A percentile compares a stretch with the other conserved stretches of the same genome.
Evolutionary conservation across 2,797 vertebrate species (phyloP).

Genomic region (Halcyon smyrnensis): DNA sequence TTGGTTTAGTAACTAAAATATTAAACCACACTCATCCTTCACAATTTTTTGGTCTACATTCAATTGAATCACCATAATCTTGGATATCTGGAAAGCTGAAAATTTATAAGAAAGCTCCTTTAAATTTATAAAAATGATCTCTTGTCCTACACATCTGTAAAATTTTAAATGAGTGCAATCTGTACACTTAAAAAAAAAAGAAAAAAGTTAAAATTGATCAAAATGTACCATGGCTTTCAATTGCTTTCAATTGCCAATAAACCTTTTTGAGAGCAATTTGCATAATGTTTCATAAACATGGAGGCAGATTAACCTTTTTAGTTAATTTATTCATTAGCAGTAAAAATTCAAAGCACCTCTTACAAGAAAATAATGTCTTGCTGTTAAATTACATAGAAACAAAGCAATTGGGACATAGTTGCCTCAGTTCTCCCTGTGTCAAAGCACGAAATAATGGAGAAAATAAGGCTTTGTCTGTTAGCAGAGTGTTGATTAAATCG

Average conservation of each 20-base stretch:
- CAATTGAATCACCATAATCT: slow-evolving; percentile 2
- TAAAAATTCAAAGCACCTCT: slow-evolving; percentile 83
- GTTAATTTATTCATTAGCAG: slow-evolving; percentile 87
- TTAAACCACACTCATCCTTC: slow-evolving; percentile 26
- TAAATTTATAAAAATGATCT: background rate
- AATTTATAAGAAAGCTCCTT: background rate
- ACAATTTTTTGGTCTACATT: slow-evolving; percentile 3
- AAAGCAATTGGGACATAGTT: slow-evolving; percentile 77
- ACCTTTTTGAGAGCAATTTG: slow-evolving; percentile 79
- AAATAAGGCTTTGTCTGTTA: slow-evolving; percentile 64
- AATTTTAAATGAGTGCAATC: slow-evolving; percentile 54
- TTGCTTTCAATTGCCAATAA: slow-evolving; percentile 84
- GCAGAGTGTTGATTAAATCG: slow-evolving; percentile 75
- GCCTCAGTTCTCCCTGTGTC: slow-evolving; percentile 70
- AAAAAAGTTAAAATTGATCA: slow-evolving; percentile 64
- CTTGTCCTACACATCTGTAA: slow-evolving; percentile 47
- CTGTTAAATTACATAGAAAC: slow-evolving; percentile 85
- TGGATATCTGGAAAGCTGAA: background rate
- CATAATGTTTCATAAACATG: slow-evolving; percentile 87
- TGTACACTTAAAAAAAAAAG: slow-evolving; percentile 50
- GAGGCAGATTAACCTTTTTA: slow-evolving; percentile 85
- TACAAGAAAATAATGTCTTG: slow-evolving; percentile 82
- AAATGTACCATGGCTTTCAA: slow-evolving; percentile 80
- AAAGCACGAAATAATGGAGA: slow-evolving; percentile 50
- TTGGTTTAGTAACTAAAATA: slow-evolving; percentile 29